Evolutionary conservation across 2,113 vertebrate species (phyloP), one percentile per base, ranked within the genome.

Genomic region (Callopanchax toddi): DNA sequence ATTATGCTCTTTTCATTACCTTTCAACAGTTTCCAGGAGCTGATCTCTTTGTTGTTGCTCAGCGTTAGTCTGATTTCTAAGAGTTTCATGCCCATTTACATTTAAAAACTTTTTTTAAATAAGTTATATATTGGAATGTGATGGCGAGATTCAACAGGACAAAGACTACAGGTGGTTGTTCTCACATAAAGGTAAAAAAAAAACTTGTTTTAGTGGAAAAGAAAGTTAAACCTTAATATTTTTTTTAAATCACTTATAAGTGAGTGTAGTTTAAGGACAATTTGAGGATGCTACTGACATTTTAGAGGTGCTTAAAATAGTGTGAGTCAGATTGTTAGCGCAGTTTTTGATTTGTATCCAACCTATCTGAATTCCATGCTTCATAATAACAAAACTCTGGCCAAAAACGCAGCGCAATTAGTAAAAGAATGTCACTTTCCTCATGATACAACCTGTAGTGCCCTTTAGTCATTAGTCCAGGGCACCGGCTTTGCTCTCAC

Each of bases 401-500:
- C 5, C 40, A 43, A 43, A 43, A 18, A 18, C 2, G 7, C n/a
- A 44, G 20, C 16, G 8, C 17, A 18, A 43, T 43, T 43, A 8
- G 17, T 43, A 6, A 17, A 17, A n/a, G 8, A 44, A 18, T 20
- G n/a, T n/a, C n/a, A 44, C 0, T 44, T 18, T 18, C 42, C n/a
- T 44, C 9, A 1, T 11, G n/a, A 18, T 44, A 11, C 10, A 44
- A 18, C 7, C 26, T 29, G n/a, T 2, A 43, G 36, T 44, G 36
- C 7, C 62, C 32, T 67, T 60, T 26, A 49, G 11, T 37, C 50
- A 39, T 32, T 18, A 3, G 50, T 58, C 46, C 26, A 42, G 37
- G 64, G 42, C 39, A 26, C 50, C 29, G 23, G 64, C 58, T 32
- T 46, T 48, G 40, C 12, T 55, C 18, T n/a, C 22, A 3, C 52